Evolutionary conservation across 2,888 invertebrate genomes (phyloP).

Genomic region (Synergus japonicus): DNA sequence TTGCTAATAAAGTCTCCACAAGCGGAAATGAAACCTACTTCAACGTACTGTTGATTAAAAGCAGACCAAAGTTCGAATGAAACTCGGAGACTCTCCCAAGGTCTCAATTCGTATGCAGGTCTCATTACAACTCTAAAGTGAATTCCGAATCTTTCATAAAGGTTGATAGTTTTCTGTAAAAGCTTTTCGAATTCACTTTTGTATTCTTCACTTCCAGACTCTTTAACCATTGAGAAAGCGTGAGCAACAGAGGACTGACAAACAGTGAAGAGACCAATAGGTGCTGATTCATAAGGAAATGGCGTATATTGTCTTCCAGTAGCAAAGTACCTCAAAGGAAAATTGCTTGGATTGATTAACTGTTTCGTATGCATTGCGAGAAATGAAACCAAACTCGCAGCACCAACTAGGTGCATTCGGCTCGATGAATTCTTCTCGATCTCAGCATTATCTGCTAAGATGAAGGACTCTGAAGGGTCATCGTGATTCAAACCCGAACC

Average conservation of each 20-base stretch:
- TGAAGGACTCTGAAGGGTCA: constrained; percentile 80
- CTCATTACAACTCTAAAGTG: constrained; percentile 84
- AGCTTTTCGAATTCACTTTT: constrained; percentile 80
- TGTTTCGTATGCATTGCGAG: constrained; percentile 86
- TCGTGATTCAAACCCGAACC: constrained; percentile 83
- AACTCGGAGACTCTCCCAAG: constrained; percentile 84
- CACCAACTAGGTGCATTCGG: constrained; percentile 86
- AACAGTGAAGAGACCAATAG: constrained; percentile 82
- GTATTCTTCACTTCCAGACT: constrained; percentile 76
- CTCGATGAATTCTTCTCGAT: constrained; percentile 79
- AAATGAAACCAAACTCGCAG: constrained; percentile 85
- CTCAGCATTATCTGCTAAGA: constrained; percentile 81
- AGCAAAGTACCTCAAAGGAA: constrained; percentile 86
- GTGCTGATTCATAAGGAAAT: constrained; percentile 67
- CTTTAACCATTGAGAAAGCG: constrained; percentile 81
- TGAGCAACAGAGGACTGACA: constrained; percentile 85
- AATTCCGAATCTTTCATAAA: constrained; percentile 83
- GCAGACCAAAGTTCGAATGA: constrained; percentile 88
- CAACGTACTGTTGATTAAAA: constrained; percentile 81
- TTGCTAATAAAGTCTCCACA: constrained; percentile 88
- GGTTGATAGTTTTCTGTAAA: constrained; percentile 78
- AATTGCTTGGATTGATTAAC: constrained; percentile 80
- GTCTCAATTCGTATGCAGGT: constrained; percentile 81
- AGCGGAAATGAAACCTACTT: constrained; percentile 86
- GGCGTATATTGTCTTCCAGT: constrained; percentile 86